phyloP scores from a whole-genome alignment of 2,113 vertebrate genomes.

The Paracanthobrama guichenoti region DNA sequence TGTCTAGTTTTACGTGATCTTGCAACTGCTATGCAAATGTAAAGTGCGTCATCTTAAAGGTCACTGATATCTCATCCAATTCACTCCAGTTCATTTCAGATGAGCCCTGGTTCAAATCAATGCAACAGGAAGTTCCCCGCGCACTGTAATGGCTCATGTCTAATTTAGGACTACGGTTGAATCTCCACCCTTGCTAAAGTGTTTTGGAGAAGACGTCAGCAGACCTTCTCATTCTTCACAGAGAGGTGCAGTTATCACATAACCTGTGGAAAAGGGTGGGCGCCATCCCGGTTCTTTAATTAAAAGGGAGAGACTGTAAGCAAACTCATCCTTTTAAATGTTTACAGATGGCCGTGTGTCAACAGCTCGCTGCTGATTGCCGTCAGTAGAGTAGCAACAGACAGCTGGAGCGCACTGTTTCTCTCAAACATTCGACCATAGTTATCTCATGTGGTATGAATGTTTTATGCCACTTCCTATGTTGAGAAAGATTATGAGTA shows the following conservation, averaged over 20 bases:
- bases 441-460: slow-evolving; percentile 27
- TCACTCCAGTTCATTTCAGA: neutral
- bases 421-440: neutral
- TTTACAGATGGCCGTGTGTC: slow-evolving; percentile 64
- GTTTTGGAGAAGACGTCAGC: slow-evolving; percentile 73
- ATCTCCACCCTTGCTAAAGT: slow-evolving; percentile 61
- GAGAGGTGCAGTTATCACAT: slow-evolving; percentile 89
- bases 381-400: slow-evolving; percentile 18
- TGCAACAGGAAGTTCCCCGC: slow-evolving; percentile 47
- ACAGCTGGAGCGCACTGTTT: slow-evolving; percentile 7
- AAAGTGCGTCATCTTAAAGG: neutral
- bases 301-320: slow-evolving; percentile 81
- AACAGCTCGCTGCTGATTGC: slow-evolving; percentile 40
- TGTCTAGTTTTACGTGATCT: neutral
- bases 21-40: neutral
- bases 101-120: slow-evolving; percentile 31
- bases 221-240: slow-evolving; percentile 79
- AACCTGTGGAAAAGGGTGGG: slow-evolving; percentile 81
- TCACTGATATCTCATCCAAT: neutral
- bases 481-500: slow-evolving; percentile 28
- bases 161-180: slow-evolving; percentile 53
- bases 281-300: slow-evolving; percentile 87
- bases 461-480: slow-evolving; percentile 38
- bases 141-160: slow-evolving; percentile 29
- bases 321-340: slow-evolving; percentile 75